Conservation (phyloP, 2,888 invertebrate genomes). For the Penaeus monodon region DNA sequence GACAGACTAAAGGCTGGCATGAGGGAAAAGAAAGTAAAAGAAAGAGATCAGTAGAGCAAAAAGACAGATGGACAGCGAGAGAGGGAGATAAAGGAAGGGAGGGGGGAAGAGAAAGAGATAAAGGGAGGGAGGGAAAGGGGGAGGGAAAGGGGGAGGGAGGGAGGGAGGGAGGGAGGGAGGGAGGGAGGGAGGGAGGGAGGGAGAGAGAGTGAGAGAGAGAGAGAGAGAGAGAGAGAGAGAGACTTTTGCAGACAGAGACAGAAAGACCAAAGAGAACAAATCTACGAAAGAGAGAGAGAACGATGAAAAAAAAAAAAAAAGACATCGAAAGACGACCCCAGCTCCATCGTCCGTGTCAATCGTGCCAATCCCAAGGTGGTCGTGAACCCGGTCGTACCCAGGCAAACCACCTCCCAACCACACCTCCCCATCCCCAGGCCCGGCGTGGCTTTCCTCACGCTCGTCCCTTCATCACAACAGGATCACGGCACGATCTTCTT, state of each 20-base stretch:
- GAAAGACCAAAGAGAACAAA: not conserved
- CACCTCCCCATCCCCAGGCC: too few relatives aligned
- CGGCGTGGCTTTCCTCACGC: too few relatives aligned
- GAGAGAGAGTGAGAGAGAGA: not conserved
- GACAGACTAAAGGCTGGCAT: not conserved
- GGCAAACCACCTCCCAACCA: too few relatives aligned
- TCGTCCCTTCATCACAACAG: too few relatives aligned
- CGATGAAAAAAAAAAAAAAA: too few relatives aligned
- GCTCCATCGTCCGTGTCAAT: too few relatives aligned
- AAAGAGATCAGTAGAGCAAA: not conserved
- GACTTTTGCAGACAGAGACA: not conserved
- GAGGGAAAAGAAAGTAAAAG: not conserved
- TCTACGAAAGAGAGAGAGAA: too few relatives aligned
- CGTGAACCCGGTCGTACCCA: too few relatives aligned
- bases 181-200: not conserved
- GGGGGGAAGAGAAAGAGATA: not conserved
- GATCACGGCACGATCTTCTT: not conserved
- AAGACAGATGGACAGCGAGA: not conserved
- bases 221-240: not conserved
- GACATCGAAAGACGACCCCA: too few relatives aligned
- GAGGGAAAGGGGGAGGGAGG: not conserved
- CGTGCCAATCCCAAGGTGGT: too few relatives aligned
- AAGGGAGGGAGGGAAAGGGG: not conserved
- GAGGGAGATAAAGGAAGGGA: not conserved
- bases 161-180: slow-evolving; percentile 3